Evolutionary conservation across 1,140 invertebrate species (phyloP).

Genomic region (Orussus abietinus): DNA sequence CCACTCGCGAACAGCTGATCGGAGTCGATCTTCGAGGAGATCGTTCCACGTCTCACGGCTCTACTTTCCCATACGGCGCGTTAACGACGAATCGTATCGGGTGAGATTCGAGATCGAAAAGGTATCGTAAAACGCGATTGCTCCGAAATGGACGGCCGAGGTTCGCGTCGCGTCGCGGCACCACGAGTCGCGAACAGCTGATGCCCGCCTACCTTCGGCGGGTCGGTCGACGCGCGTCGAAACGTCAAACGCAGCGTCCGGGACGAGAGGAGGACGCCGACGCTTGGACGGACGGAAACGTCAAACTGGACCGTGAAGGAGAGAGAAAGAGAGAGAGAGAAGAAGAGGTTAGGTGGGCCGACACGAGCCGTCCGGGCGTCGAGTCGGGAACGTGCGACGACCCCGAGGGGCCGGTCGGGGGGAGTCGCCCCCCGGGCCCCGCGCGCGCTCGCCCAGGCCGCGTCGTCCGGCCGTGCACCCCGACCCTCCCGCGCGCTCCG

Average conservation of each 20-base stretch:
- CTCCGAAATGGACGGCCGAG: too few relatives aligned
- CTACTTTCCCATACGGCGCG: too few relatives aligned
- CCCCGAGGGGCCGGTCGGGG: constrained; percentile 38
- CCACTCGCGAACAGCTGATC: too few relatives aligned
- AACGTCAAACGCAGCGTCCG: too few relatives aligned
- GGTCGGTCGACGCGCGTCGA: too few relatives aligned
- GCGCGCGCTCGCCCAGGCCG: neutral
- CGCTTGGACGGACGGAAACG: constrained; percentile 5
- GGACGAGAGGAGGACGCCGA: constrained; percentile 1
- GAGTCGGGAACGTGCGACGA: constrained; percentile 50
- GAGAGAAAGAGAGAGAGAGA: constrained; percentile 10
- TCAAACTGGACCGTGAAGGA: constrained; percentile 3
- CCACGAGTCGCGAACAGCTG: constrained; percentile 33
- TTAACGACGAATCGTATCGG: too few relatives aligned
- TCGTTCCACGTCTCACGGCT: too few relatives aligned
- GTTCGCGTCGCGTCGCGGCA: too few relatives aligned
- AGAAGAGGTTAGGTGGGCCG: constrained; percentile 38
- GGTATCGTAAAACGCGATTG: too few relatives aligned
- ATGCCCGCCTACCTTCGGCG: constrained; percentile 23
- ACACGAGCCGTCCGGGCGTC: too few relatives aligned
- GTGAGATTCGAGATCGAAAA: too few relatives aligned
- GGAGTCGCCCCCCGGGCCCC: constrained; percentile 17
- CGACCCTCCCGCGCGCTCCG: constrained; percentile 12
- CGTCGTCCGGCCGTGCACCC: constrained; percentile 7
- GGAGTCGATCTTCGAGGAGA: too few relatives aligned